Evolutionary conservation across 2,888 invertebrate species (phyloP), one percentile per base, ranked within the genome.

Genomic region (Blomia tropicalis): DNA sequence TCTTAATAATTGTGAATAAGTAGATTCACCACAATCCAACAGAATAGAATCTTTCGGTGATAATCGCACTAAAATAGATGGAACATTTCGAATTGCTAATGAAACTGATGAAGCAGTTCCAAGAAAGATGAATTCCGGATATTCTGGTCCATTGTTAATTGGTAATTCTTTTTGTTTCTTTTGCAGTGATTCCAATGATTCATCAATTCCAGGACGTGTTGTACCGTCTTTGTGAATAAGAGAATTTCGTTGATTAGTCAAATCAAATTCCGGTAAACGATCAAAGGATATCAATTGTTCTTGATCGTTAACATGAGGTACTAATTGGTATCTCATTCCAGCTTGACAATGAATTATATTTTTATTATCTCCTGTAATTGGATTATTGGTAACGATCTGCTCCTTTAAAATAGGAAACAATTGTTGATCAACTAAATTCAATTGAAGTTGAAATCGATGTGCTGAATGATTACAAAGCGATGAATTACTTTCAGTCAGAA

Each of bases 71-170:
- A 86, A 75, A 70, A 95, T 87, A 2, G 83, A 83, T 70, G 88
- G 88, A 0, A 89, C 88, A 73, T 93, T 93, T 71, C 95, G 80
- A 0, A 84, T 84, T 78, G 90, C 90, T 73, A 85, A 87, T n/a
- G 95, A 92, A 72, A 89, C 83, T 69, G 88, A 87, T 0, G 92
- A 92, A 0, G 92, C 93, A 0, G 96, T 96, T 2, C 96, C 95
- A 3, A 56, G 30, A 5, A 96, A 92, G 30, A 84, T 75, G 1
- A 93, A 75, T 72, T 82, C 83, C 1, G 93, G 93, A 73, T 79
- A 87, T 43, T 75, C 63, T 30, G 2, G 23, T 17, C 14, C 3
- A 5, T 1, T 4, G 4, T 36, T n/a, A 3, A 19, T 22, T 25
- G 29, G 17, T 27, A 4, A 23, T 23, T 17, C 30, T 56, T 3